A percentile compares a stretch with the other conserved stretches of the same genome.
Evolutionary conservation across 2,888 invertebrate genomes (phyloP).

Genomic region (Drosophila rellima): DNA sequence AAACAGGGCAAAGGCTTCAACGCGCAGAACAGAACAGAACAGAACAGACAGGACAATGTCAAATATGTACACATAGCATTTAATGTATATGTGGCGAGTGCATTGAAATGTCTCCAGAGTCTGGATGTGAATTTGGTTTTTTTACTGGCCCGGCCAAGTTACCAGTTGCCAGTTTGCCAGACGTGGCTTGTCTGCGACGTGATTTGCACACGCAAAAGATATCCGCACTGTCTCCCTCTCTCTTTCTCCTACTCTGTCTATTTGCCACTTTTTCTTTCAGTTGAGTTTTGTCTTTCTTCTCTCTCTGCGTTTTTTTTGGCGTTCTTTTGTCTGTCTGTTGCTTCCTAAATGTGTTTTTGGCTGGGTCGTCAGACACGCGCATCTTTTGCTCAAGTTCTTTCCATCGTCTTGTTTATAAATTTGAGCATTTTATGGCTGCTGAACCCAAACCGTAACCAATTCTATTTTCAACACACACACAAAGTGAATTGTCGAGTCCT

Average conservation of each 20-base stretch:
- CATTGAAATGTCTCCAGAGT: constrained; percentile 42
- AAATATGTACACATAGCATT: constrained; percentile 8
- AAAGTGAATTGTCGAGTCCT: constrained; percentile 56
- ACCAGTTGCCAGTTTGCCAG: constrained; percentile 29
- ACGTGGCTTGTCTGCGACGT: constrained; percentile 72
- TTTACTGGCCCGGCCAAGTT: constrained; percentile 5
- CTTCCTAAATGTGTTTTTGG: constrained; percentile 71
- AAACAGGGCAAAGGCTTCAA: constrained; percentile 26
- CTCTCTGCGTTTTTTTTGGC: constrained; percentile 21
- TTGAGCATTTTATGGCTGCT: constrained; percentile 69
- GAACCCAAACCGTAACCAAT: constrained; percentile 43
- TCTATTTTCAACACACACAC: constrained; percentile 32
- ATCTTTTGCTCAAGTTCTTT: constrained; percentile 56
- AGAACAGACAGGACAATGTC: constrained; percentile 25
- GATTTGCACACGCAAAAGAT: constrained; percentile 74
- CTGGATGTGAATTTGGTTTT: constrained; percentile 33
- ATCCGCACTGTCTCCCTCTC: constrained; percentile 46
- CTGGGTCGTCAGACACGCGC: constrained; percentile 58
- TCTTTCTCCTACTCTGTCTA: constrained; percentile 23
- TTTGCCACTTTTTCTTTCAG: constrained; percentile 65
- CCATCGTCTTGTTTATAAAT: constrained; percentile 66
- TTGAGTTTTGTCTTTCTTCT: constrained; percentile 36
- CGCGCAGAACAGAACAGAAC: not conserved
- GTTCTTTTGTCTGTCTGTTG: constrained; percentile 43
- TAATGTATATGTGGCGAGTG: constrained; percentile 24